These are phyloP conservation scores for Tokudaia tokunoshimensis DNA, from an alignment of 2,797 vertebrate species.

Conservation along the genomic window DNA sequence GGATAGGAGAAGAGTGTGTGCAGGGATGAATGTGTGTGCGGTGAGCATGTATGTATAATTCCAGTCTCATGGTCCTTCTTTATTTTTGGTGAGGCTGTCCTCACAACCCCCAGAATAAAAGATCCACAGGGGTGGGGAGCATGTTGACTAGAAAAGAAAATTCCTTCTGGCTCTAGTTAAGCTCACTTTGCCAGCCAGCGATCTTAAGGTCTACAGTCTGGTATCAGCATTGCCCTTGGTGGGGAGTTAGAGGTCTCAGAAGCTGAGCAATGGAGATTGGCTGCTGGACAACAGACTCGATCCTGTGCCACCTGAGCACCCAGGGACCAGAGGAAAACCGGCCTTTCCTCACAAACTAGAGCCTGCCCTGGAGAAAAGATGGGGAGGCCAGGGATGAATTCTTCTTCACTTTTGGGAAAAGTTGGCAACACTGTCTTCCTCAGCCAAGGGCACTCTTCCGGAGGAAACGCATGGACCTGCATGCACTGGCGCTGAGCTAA, in stretches of 20 bases:
- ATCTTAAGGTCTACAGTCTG: neutral
- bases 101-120: neutral
- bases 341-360: neutral
- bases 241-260: neutral
- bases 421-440: neutral
- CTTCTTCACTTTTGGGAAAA: slow-evolving; percentile 13
- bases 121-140: neutral
- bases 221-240: no score
- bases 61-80: neutral
- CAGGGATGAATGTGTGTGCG: no score
- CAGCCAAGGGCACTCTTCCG: neutral
- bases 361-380: neutral
- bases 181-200: neutral
- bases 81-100: neutral
- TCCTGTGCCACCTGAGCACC: neutral
- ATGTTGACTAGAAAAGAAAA: neutral
- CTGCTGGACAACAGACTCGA: neutral
- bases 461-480: neutral
- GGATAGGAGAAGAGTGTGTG: neutral
- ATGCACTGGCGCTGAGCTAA: neutral
- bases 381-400: neutral
- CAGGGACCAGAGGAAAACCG: neutral
- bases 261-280: neutral
- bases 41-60: no score
- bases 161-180: neutral